Base-by-base conservation (phyloP, 2,797 vertebrate genomes). In the Hipposideros larvatus region DNA sequence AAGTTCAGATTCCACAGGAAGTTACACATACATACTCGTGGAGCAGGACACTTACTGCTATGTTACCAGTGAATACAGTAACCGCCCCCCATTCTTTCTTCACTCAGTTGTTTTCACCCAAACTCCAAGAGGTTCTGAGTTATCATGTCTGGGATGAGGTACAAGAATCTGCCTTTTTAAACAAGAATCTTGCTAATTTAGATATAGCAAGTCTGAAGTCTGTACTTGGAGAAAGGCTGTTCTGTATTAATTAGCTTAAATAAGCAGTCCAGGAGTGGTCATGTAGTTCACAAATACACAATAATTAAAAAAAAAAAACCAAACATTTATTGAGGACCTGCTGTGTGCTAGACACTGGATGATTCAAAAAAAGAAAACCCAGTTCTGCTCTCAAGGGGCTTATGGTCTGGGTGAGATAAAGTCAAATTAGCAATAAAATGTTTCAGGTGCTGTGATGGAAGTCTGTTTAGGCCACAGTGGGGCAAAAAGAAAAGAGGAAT, bases 31-130 rank as follows among this genome's bases (percentile, higher is more conserved):
- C 11, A n/a, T 4, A 48, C 43, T 43, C 43, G 43, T 43, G 43
- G 53, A 37, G 24, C 22, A 14, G 13, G 78, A 82, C 28, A 53
- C 15, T n/a, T 9, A 21, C 34, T 13, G 19, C 31, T 68, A 31
- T 11, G n/a, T 31, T 48, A 11, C 63, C 13, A 7, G 0, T 8
- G 1, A n/a, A 4, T 3, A 7, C 3, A 0, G 87, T 21, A 55
- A 37, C 55, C 14, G 8, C 59, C 1, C 48, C 14, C 48, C 71
- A n/a, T 2, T 22, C 5, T 2, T 21, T n/a, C 24, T 43, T 51
- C 14, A 26, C 24, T 41, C 21, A 43, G 53, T 46, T 63, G 31
- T 8, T 0, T 46, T 77, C 28, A 34, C 51, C 21, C 70, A 31
- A 0, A 21, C 13, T 9, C 21, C 16, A 28, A 15, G 68, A 31